Evolutionary conservation across 2,113 vertebrate genomes (phyloP), one percentile per base, ranked within the genome.

Genomic region (Daboia siamensis): DNA sequence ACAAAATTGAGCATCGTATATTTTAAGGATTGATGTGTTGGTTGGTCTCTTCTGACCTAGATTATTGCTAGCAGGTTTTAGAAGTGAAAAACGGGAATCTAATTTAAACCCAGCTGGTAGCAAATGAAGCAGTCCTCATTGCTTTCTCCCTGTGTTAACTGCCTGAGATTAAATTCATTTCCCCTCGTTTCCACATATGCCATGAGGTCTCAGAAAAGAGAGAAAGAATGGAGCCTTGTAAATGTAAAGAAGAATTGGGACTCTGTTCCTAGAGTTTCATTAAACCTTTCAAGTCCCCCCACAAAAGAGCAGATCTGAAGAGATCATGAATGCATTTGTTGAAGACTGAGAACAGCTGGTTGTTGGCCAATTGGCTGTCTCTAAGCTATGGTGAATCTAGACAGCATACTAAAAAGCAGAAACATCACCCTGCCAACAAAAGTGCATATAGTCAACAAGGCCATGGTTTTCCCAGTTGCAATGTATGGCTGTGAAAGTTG

Each of bases 21-120:
- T 59, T 85, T 96, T 57, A 95, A 94, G 93, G 93, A 95, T 1
- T 92, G 80, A 87, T 93, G 93, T 93, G 3, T 92, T 91, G 39
- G 92, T 1, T 94, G 3, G 51, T 93, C 55, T 88, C 1, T 93
- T 52, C 5, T 92, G 87, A 51, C 93, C 44, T 91, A 91, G 33
- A 44, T 90, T 92, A 90, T 56, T 91, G n/a, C 84, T 95, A 64
- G 51, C 94, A 29, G 57, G n/a, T 90, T 61, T 94, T 93, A 91
- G 88, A 54, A 89, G 74, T 15, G 93, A 56, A 96, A 95, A 92
- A 92, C 94, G 95, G 90, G 94, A 52, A 94, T 94, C 90, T 91
- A 89, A 96, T 92, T 96, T 89, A 95, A 94, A 92, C 92, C 90
- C 26, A 93, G 93, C 94, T 95, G 90, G 48, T 93, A 57, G 91